Base-by-base conservation (phyloP, 1,140 invertebrate genomes). In the Macrostomum lignano region DNA sequence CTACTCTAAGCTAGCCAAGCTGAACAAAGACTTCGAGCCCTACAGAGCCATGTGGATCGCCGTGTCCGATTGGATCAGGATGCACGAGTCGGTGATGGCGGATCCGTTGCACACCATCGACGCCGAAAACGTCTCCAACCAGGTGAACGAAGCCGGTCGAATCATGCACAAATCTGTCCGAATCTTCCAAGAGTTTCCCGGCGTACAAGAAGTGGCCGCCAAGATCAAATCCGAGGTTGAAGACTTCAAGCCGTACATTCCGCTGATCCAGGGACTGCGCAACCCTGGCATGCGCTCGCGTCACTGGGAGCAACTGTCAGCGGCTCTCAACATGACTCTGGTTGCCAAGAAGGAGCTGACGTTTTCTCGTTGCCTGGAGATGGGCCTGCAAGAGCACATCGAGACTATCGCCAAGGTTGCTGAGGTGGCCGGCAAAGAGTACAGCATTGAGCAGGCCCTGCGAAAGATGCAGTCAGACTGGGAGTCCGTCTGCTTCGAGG, bases 21-120 rank as follows among this genome's bases (percentile, higher is more conserved):
- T 77, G 17, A 63, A 69, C 7, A 70, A 69, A 43, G 70, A 74
- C 41, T 74, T 75, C 44, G 70, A 74, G 43, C 72, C 72, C 0
- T 75, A 71, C 45, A 67, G 68, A 39, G 71, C 65, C 37, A 48
- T 77, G 3, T 77, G 73, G 73, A 55, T 68, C 7, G 72, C 70
- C 1, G 68, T 68, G 10, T 68, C 50, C 66, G 72, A 76, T 45
- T 76, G 72, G 69, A 43, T 70, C 4, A 63, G 65, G 33, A 61
- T 63, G 38, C 48, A 67, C 25, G 68, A 73, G 34, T 64, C 66
- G 24, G 74, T 70, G 69, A 67, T 71, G 61, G 67, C 71, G 34
- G 71, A 73, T 51, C 69, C 71, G 4, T 46, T 76, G 11, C 55
- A 65, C 13, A 66, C 65, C 15, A 58, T 74, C 11, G 70, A 74